phyloP scores from a whole-genome alignment of 2,113 vertebrate genomes.

The Ammodytes marinus region DNA sequence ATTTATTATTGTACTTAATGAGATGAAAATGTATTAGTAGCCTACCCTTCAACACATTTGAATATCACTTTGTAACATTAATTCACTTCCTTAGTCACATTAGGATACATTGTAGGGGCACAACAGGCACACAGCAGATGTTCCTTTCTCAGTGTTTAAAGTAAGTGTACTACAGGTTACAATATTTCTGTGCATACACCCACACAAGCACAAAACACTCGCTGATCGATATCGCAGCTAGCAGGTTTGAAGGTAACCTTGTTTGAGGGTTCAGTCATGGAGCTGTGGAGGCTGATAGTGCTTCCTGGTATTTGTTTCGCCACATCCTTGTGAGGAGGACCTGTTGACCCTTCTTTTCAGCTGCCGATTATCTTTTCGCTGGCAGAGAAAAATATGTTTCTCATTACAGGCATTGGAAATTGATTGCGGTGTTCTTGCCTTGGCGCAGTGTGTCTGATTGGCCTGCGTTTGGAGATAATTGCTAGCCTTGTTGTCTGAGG shows the following conservation, averaged over 20 bases:
- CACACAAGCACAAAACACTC: not conserved
- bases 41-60: slow-evolving; percentile 27
- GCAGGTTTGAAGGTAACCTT: slow-evolving; percentile 62
- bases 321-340: slow-evolving; percentile 53
- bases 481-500: slow-evolving; percentile 62
- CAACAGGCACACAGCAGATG: not conserved
- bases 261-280: slow-evolving; percentile 37
- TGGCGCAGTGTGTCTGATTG: slow-evolving; percentile 69
- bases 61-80: slow-evolving; percentile 43
- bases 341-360: slow-evolving; percentile 72
- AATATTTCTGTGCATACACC: not conserved
- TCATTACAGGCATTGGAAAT: slow-evolving; percentile 76
- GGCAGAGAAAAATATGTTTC: slow-evolving; percentile 77
- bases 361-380: slow-evolving; percentile 76
- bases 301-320: slow-evolving; percentile 65
- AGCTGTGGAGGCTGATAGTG: slow-evolving; percentile 47
- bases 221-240: slow-evolving; percentile 42
- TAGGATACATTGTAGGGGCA: not conserved
- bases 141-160: not conserved
- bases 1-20: slow-evolving; percentile 50
- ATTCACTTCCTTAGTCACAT: not conserved
- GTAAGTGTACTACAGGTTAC: not conserved
- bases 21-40: slow-evolving; percentile 31
- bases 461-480: slow-evolving; percentile 74
- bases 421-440: slow-evolving; percentile 68